Conservation (phyloP, 2,797 vertebrate genomes). For the Coregonus suidteri region DNA sequence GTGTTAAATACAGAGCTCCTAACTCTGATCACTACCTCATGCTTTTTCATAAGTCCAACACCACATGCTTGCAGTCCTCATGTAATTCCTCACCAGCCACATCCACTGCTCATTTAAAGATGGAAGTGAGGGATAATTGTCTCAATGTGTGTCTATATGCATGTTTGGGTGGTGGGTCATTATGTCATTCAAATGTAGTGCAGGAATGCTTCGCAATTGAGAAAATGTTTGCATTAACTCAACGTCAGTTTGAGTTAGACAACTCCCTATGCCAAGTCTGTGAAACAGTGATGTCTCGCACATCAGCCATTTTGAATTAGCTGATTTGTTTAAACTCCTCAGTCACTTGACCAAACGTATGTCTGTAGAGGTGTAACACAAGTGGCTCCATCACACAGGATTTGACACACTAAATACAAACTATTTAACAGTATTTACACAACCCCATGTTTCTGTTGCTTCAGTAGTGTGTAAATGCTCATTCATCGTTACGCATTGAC, state of each 20-base stretch:
- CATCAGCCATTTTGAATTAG: constrained; percentile 53
- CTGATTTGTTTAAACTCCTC: constrained; percentile 35
- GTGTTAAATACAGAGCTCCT: not conserved
- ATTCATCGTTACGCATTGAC: not conserved
- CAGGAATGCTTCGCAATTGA: constrained; percentile 30
- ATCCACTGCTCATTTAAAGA: not conserved
- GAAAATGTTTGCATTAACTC: not conserved
- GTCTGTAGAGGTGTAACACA: not conserved
- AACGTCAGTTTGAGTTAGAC: not conserved
- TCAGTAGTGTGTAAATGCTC: not conserved
- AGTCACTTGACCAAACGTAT: constrained; percentile 29
- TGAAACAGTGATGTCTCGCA: constrained; percentile 11
- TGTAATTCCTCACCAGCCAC: not conserved
- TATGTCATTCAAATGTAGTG: constrained; percentile 34
- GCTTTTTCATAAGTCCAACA: not conserved
- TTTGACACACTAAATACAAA: not conserved
- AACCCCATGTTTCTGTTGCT: not conserved
- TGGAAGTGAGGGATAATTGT: not conserved
- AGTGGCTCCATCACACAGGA: not conserved
- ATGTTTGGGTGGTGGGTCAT: constrained; percentile 18
- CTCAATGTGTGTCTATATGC: not conserved
- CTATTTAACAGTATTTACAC: not conserved
- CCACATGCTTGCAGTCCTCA: not conserved
- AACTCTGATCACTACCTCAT: not conserved
- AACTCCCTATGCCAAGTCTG: constrained; percentile 39